A percentile compares a stretch with the other conserved stretches of the same genome.
Evolutionary conservation across 2,113 vertebrate species (phyloP).

Genomic region (Lepus americanus): DNA sequence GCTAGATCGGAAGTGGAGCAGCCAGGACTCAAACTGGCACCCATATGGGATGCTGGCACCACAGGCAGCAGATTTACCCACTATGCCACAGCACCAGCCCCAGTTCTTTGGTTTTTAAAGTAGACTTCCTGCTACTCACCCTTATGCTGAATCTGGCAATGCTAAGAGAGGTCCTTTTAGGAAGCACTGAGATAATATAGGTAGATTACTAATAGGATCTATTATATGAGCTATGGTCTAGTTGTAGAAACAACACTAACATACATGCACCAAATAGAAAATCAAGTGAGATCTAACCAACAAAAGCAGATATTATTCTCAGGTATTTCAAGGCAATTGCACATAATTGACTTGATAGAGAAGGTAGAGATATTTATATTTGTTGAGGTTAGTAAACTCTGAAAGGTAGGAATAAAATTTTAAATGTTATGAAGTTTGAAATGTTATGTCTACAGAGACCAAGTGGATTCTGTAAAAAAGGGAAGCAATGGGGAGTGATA

Average conservation of each 20-base stretch:
- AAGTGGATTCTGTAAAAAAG: background rate
- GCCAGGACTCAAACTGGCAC: no score
- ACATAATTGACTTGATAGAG: background rate
- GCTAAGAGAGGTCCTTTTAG: background rate
- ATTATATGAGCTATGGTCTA: background rate
- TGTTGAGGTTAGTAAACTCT: constrained; percentile 4
- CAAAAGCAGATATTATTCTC: background rate
- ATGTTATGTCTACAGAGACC: background rate
- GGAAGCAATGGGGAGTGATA: background rate
- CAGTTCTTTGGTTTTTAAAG: background rate
- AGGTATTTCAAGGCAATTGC: background rate
- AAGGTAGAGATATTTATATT: background rate
- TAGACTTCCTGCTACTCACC: background rate
- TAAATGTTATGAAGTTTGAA: background rate
- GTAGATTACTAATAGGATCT: background rate
- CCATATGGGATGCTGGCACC: no score
- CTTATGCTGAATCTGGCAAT: background rate
- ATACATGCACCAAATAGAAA: background rate
- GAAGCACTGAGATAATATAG: background rate
- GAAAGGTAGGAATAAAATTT: background rate
- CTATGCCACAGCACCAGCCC: no score
- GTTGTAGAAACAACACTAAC: background rate
- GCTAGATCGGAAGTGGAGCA: no score
- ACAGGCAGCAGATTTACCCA: no score
- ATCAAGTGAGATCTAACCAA: background rate